Evolutionary conservation across 2,797 vertebrate species (phyloP).

Genomic region (Gouania willdenowi): DNA sequence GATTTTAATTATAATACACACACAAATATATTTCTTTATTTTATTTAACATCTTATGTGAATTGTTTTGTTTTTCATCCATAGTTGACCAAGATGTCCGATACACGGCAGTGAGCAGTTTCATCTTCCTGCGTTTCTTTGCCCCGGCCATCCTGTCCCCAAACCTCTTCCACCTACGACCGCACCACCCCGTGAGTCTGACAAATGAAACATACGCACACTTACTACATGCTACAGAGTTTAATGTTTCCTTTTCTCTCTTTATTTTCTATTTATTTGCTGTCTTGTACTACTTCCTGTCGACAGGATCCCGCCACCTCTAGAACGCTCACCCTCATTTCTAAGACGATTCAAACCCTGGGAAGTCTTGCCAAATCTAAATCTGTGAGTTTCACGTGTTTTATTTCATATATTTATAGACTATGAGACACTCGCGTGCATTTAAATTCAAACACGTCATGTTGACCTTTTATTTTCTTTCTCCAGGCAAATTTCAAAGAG

Average conservation of each 20-base stretch:
- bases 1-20: too few species aligned
- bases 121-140: slow-evolving; percentile 97
- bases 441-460: neutral
- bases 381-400: slow-evolving; percentile 79
- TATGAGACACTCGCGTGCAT: neutral
- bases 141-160: slow-evolving; percentile 96
- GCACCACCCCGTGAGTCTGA: slow-evolving; percentile 89
- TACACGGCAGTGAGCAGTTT: slow-evolving; percentile 98
- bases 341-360: slow-evolving; percentile 97
- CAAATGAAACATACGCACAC: neutral
- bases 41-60: too few species aligned
- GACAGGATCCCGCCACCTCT: slow-evolving; percentile 90
- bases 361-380: slow-evolving; percentile 96
- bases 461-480: slow-evolving; percentile 14
- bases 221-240: neutral
- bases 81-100: slow-evolving; percentile 92
- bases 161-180: slow-evolving; percentile 95
- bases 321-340: slow-evolving; percentile 96
- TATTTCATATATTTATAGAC: neutral
- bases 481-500: slow-evolving; percentile 96
- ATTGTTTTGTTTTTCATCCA: slow-evolving; percentile 2
- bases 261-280: neutral
- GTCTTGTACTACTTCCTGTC: neutral
- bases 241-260: too few species aligned
- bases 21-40: too few species aligned